Evolutionary conservation across 2,113 vertebrate genomes (phyloP).

Genomic region (Sebastes schlegelii): DNA sequence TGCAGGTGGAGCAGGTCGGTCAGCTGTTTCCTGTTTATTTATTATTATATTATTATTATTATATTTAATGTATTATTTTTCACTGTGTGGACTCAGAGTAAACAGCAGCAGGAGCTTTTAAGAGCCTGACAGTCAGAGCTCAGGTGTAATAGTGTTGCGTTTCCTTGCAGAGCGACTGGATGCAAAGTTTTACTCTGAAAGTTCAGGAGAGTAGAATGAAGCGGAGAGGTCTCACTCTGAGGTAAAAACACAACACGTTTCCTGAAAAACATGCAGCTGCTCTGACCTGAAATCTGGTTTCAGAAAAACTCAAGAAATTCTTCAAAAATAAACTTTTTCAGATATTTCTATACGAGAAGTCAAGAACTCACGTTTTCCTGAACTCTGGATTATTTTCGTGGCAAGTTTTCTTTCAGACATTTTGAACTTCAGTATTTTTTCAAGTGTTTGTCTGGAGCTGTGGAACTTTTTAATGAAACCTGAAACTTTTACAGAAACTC

Average conservation of each 20-base stretch:
- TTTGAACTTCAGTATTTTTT: too few relatives aligned
- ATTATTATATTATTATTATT: too few relatives aligned
- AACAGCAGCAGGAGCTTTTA: neutral
- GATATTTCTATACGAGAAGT: too few relatives aligned
- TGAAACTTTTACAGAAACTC: neutral
- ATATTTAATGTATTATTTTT: neutral
- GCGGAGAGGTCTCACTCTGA: neutral
- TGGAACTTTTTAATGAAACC: too few relatives aligned
- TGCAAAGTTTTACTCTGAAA: neutral
- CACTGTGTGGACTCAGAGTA: neutral
- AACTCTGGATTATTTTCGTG: too few relatives aligned
- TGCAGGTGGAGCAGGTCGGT: slow-evolving; percentile 32
- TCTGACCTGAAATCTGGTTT: too few relatives aligned
- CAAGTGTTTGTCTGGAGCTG: too few relatives aligned
- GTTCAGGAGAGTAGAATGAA: slow-evolving; percentile 9
- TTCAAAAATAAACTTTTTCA: too few relatives aligned
- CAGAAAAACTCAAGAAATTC: too few relatives aligned
- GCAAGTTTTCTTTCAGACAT: too few relatives aligned
- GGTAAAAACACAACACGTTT: slow-evolving; percentile 15
- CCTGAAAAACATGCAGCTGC: too few relatives aligned
- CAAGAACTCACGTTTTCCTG: too few relatives aligned
- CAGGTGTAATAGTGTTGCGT: neutral
- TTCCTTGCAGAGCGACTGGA: slow-evolving; percentile 27
- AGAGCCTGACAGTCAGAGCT: neutral
- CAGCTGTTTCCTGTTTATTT: slow-evolving; percentile 7